Conservation (phyloP, 2,797 vertebrate genomes). For the Sylvilagus floridanus region DNA sequence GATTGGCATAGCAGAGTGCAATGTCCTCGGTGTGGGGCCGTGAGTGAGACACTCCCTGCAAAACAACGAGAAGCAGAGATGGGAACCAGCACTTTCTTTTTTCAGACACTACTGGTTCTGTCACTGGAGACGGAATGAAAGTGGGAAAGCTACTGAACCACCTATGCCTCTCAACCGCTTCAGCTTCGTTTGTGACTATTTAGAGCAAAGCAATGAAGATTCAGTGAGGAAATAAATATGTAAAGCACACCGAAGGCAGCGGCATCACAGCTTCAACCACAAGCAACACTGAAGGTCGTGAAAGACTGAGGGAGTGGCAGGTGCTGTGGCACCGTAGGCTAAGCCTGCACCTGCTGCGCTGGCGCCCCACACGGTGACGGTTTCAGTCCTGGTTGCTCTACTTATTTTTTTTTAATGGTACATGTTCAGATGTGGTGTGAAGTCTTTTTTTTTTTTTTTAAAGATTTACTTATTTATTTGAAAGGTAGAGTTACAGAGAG, state of each 20-base stretch:
- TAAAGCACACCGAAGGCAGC: neutral
- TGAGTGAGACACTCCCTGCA: constrained; percentile 92
- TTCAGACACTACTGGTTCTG: neutral
- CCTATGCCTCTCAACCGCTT: neutral
- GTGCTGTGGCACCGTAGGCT: too few relatives aligned
- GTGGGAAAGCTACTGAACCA: neutral
- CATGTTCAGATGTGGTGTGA: too few relatives aligned
- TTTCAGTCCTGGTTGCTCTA: too few relatives aligned
- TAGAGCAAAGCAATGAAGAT: constrained; percentile 13
- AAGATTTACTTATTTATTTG: too few relatives aligned
- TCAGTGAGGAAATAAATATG: constrained; percentile 44
- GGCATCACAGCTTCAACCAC: neutral
- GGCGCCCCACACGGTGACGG: too few relatives aligned
- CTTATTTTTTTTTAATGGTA: too few relatives aligned
- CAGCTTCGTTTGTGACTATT: neutral
- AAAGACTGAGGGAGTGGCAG: too few relatives aligned
- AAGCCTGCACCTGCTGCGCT: too few relatives aligned
- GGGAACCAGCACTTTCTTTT: neutral
- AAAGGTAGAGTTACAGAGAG: too few relatives aligned
- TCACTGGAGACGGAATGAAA: neutral
- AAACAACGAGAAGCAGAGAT: constrained; percentile 31
- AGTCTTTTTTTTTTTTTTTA: too few relatives aligned
- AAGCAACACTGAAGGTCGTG: neutral
- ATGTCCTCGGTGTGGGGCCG: constrained; percentile 89
- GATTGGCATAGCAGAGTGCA: constrained; percentile 95